Conservation (phyloP, 30 jellyfish, hydroid and myxozoan genomes). For the Aurelia aurita complex sp. Pacific region DNA sequence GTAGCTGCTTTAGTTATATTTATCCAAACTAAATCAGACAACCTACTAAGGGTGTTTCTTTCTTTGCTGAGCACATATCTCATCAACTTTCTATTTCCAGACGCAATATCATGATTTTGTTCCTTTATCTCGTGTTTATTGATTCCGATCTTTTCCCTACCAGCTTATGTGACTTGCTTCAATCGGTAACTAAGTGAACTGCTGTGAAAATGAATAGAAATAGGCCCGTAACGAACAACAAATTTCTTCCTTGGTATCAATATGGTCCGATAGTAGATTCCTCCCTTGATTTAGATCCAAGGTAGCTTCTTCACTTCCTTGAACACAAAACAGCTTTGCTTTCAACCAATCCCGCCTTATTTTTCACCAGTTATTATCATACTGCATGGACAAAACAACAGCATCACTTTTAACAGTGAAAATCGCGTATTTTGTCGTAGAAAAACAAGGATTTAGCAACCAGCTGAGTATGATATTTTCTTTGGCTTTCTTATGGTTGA, state of each 20-base stretch:
- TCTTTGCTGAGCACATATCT: no score
- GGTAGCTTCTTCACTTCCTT: not conserved
- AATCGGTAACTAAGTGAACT: not conserved
- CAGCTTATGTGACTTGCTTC: not conserved
- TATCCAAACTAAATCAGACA: no score
- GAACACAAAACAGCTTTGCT: not conserved
- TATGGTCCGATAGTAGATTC: no score
- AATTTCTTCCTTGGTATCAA: not conserved
- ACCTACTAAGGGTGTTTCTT: no score
- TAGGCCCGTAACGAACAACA: not conserved
- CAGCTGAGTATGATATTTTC: slow-evolving; percentile 45
- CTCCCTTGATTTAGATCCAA: no score
- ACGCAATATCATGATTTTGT: slow-evolving; percentile 18
- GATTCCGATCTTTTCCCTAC: not conserved
- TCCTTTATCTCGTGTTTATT: slow-evolving; percentile 4
- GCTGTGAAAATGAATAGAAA: not conserved
- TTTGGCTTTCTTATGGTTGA: slow-evolving; percentile 36
- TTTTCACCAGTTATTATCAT: not conserved
- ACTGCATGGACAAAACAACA: not conserved
- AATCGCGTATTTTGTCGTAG: not conserved
- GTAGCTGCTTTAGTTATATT: no score
- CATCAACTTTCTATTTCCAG: slow-evolving; percentile 9
- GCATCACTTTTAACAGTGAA: no score
- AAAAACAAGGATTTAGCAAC: slow-evolving; percentile 50
- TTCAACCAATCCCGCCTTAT: slow-evolving; percentile 4